A percentile compares a stretch with the other conserved stretches of the same genome.
phyloP scores from a whole-genome alignment of 2,113 vertebrate species.

The Peromyscus maniculatus region DNA sequence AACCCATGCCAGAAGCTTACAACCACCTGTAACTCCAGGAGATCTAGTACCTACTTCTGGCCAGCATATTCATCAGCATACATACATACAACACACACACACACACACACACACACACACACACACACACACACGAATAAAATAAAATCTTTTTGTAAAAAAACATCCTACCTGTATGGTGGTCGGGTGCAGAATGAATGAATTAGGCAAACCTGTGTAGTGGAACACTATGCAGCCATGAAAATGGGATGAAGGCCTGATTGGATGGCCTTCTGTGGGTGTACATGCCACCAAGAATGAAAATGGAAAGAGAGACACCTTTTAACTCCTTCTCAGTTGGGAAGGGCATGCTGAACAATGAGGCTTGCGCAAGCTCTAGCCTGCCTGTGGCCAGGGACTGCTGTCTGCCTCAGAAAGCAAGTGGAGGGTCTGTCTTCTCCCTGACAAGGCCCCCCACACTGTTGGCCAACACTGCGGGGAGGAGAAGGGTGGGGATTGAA shows the following conservation, averaged over 20 bases:
- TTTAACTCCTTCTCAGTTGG: neutral
- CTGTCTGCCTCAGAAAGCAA: slow-evolving; percentile 17
- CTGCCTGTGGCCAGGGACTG: neutral
- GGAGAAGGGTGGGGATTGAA: neutral
- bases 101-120: neutral
- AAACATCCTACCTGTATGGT: neutral
- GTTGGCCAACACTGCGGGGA: neutral
- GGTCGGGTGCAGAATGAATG: neutral
- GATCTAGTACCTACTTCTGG: neutral
- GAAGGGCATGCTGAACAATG: neutral
- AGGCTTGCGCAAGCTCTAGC: neutral
- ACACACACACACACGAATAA: neutral
- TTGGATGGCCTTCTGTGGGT: neutral
- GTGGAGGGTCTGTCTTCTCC: neutral
- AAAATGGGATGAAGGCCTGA: neutral
- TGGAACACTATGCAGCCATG: neutral
- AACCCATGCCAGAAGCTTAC: neutral
- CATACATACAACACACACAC: neutral
- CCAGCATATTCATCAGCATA: neutral
- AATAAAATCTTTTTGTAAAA: neutral
- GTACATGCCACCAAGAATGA: neutral
- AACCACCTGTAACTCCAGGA: neutral
- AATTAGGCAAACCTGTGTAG: neutral
- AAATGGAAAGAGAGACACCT: neutral
- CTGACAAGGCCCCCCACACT: neutral